Percentiles rank a stretch among this genome's conserved stretches.
phyloP scores from a whole-genome alignment of 2,113 vertebrate species.

The Arvicanthis niloticus region DNA sequence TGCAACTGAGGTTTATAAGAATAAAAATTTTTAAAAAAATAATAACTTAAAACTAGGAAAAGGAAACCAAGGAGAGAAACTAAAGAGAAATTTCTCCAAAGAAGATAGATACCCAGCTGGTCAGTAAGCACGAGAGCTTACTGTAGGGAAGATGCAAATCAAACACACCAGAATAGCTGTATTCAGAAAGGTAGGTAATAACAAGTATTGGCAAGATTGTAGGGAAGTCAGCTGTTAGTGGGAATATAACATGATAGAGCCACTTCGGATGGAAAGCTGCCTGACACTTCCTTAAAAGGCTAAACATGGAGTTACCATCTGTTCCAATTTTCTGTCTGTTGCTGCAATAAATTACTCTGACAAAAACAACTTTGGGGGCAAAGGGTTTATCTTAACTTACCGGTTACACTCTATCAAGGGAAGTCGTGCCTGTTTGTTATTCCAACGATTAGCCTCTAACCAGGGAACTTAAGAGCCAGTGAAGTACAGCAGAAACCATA shows the following conservation, averaged over 20 bases:
- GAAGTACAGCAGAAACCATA: background rate
- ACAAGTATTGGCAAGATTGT: background rate
- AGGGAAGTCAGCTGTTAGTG: background rate
- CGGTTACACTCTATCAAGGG: background rate
- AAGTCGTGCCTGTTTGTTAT: background rate
- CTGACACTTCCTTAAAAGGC: background rate
- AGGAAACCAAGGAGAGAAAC: background rate
- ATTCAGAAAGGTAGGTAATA: conserved; percentile 4
- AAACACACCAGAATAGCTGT: background rate
- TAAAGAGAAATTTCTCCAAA: conserved; percentile 12
- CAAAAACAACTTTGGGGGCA: background rate
- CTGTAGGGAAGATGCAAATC: background rate
- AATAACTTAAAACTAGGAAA: background rate
- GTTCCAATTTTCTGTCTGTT: background rate
- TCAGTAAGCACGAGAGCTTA: background rate
- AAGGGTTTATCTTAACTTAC: background rate
- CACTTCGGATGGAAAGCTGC: background rate
- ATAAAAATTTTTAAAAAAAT: background rate
- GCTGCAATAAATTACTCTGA: background rate
- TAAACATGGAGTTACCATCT: background rate
- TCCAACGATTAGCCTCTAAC: background rate
- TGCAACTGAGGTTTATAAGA: background rate
- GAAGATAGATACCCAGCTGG: background rate
- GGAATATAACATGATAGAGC: background rate
- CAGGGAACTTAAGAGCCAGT: background rate